Evolutionary conservation across 1,140 invertebrate species (phyloP).

Genomic region (Drosophila novamexicana): DNA sequence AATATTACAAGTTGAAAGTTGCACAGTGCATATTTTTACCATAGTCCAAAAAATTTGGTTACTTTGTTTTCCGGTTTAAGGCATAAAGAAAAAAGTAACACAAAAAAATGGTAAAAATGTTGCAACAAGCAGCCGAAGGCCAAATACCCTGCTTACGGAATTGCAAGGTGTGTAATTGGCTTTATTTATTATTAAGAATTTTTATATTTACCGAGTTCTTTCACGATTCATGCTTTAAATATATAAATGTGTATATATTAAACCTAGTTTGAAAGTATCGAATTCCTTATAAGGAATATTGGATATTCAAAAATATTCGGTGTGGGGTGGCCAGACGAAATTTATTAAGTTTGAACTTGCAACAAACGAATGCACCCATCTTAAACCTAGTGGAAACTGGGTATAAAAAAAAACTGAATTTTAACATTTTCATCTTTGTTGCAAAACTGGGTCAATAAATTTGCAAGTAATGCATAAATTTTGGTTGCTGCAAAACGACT

Average conservation of each 20-base stretch:
- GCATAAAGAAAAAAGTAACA: conserved; percentile 7
- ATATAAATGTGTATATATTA: too few relatives aligned
- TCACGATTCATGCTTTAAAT: too few relatives aligned
- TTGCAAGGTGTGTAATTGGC: too few relatives aligned
- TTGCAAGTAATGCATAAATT: conserved; percentile 58
- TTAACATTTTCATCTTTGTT: conserved; percentile 55
- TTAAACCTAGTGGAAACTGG: background rate
- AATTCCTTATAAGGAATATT: too few relatives aligned
- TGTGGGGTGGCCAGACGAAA: too few relatives aligned
- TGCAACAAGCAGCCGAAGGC: background rate
- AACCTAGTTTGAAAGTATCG: too few relatives aligned
- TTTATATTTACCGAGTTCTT: too few relatives aligned
- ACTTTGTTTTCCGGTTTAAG: conserved; percentile 41
- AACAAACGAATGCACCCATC: background rate
- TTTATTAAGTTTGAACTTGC: too few relatives aligned
- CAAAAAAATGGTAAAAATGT: background rate
- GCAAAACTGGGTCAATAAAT: conserved; percentile 55
- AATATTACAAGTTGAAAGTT: conserved; percentile 13
- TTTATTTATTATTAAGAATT: too few relatives aligned
- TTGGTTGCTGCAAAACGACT: conserved; percentile 14
- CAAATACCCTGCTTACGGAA: background rate
- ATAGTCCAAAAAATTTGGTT: conserved; percentile 37
- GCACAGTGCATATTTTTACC: conserved; percentile 23
- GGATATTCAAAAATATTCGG: too few relatives aligned
- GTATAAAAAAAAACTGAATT: conserved; percentile 31